Evolutionary conservation across 2,797 vertebrate genomes (phyloP), one percentile per base, ranked within the genome.

Genomic region (Sphaeramia orbicularis): DNA sequence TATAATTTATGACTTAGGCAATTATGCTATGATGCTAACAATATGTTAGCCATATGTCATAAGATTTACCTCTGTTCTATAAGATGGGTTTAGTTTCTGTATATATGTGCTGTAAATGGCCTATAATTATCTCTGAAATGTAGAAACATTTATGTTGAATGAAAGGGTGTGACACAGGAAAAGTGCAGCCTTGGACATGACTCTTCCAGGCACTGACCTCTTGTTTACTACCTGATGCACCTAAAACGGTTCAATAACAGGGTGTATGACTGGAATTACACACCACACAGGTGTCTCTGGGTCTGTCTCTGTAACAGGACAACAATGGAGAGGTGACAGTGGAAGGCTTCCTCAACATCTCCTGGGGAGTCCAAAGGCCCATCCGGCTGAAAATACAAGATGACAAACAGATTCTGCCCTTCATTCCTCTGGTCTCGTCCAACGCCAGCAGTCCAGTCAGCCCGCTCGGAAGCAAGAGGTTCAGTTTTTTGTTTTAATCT

Each of bases 381-480:
- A 98, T 98, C 79, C 89, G 90, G 18, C 86, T 99, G 19, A 96
- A 97, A 91, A 97, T 98, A 76, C 96, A 98, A 78, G 96, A 98
- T 72, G 96, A 97, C 48, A 97, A 95, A 71, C 95, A 94, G 71
- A 90, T 82, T 7, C 76, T 91, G 18, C 85, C 94, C 7, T 88
- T 92, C 6, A 51, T 72, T 78, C 64, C 87, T 38, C 64, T 42
- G 15, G 38, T 54, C 51, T 76, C 94, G 10, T 64, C 92, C 3
- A 94, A 94, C 45, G 75, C 77, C 0, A 56, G 74, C 67, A 93
- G 84, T 35, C 91, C 94, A 11, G 74, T 91, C 76, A 94, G 86
- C 15, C 91, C 92, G 0, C 80, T 93, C 18, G 93, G 83, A 63
- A 66, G 68, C 71, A 96, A 93, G 83, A 96, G 96, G 97, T 98